These are phyloP conservation scores for Pollenia griseotomentosa DNA, from an alignment of 2,888 invertebrate species.

Conservation along the genomic window DNA sequence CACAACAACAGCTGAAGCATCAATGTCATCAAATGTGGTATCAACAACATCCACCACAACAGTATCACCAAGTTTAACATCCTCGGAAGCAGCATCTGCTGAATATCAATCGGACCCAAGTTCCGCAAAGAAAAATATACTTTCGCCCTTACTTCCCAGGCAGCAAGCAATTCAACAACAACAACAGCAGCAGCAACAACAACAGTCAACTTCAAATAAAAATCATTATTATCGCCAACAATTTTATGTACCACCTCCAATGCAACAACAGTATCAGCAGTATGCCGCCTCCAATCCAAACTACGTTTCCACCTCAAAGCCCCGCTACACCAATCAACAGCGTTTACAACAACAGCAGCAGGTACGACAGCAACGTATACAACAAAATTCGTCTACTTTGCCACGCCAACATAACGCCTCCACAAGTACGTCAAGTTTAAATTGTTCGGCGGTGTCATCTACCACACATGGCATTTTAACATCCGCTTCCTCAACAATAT, in stretches of 20 bases:
- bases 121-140: constrained; percentile 51
- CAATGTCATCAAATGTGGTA: constrained; percentile 69
- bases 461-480: constrained; percentile 75
- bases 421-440: constrained; percentile 62
- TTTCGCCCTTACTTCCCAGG: constrained; percentile 69
- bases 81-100: constrained; percentile 65
- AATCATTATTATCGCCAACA: constrained; percentile 80
- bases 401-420: constrained; percentile 74
- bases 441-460: constrained; percentile 56
- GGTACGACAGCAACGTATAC: constrained; percentile 73
- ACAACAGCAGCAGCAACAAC: constrained; percentile 73
- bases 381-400: constrained; percentile 65
- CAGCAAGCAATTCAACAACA: constrained; percentile 63
- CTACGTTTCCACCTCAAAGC: constrained; percentile 65
- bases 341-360: constrained; percentile 76
- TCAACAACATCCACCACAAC: constrained; percentile 58
- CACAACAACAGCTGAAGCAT: constrained; percentile 68
- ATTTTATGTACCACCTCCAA: constrained; percentile 82
- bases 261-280: constrained; percentile 79
- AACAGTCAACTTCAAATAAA: constrained; percentile 74
- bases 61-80: constrained; percentile 61
- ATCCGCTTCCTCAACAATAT: constrained; percentile 80
- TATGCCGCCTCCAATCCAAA: constrained; percentile 71
- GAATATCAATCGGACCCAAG: constrained; percentile 60
- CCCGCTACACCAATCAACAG: constrained; percentile 67